Conservation (phyloP, 2,113 vertebrate genomes). For the Psettodes erumei region DNA sequence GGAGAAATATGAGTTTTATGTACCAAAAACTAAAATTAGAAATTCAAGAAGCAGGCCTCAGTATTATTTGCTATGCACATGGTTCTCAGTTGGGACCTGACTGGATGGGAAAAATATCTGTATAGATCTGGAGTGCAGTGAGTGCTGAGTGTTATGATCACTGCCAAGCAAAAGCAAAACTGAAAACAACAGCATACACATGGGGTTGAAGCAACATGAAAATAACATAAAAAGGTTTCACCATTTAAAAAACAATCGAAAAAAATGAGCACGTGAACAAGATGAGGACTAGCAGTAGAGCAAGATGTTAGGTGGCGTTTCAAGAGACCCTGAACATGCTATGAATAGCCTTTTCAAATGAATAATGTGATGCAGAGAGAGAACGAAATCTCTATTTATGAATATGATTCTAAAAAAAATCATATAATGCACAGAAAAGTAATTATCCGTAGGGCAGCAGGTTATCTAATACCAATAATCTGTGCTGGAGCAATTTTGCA, state of each 20-base stretch:
- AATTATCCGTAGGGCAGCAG: constrained; percentile 46
- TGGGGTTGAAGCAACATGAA: constrained; percentile 12
- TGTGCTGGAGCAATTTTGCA: constrained; percentile 40
- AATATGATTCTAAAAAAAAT: constrained; percentile 49
- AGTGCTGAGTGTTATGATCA: constrained; percentile 20
- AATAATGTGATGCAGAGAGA: constrained; percentile 35
- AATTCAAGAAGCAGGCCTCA: constrained; percentile 28
- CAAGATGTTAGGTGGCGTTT: constrained; percentile 9
- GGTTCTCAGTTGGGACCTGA: constrained; percentile 37
- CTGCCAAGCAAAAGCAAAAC: constrained; percentile 17
- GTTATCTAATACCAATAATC: constrained; percentile 54
- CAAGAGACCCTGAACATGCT: constrained; percentile 28
- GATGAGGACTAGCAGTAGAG: not conserved
- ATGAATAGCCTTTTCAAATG: constrained; percentile 49
- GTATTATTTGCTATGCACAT: constrained; percentile 21
- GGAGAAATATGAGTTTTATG: not conserved
- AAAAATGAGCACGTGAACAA: constrained; percentile 22
- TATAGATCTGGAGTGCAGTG: constrained; percentile 18
- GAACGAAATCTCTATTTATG: constrained; percentile 52
- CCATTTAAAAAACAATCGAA: constrained; percentile 20
- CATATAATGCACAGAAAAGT: constrained; percentile 54
- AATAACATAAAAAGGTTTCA: constrained; percentile 8
- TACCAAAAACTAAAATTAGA: constrained; percentile 24
- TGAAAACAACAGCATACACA: not conserved
- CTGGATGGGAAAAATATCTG: constrained; percentile 34